These are phyloP conservation scores for Phasianus colchicus DNA, from an alignment of 2,113 vertebrate genomes.

Conservation along the genomic window DNA sequence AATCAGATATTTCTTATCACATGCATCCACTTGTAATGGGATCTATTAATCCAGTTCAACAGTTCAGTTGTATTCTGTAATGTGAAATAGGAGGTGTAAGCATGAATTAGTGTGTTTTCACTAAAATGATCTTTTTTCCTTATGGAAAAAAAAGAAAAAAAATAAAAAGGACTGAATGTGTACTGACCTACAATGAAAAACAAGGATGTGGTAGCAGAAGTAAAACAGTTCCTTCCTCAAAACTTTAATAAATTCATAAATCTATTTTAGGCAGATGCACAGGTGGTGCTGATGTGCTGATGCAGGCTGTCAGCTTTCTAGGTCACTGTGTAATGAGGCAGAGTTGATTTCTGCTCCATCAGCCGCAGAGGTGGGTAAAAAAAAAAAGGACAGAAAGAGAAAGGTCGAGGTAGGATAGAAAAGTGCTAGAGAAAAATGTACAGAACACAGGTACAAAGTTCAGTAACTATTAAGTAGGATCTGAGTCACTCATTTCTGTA, in stretches of 20 bases:
- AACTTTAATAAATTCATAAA: conserved; percentile 46
- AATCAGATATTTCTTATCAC: neutral
- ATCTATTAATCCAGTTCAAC: neutral
- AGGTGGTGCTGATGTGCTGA: conserved; percentile 58
- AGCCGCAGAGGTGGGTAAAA: neutral
- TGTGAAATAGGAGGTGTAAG: neutral
- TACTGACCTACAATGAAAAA: conserved; percentile 21
- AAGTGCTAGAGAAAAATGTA: neutral
- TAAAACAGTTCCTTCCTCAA: conserved; percentile 10
- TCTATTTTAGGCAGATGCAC: conserved; percentile 15
- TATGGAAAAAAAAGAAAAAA: neutral
- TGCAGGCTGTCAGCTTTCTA: conserved; percentile 38
- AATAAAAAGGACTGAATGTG: neutral
- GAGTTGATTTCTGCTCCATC: conserved; percentile 31
- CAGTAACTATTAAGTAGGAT: neutral
- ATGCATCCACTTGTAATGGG: neutral
- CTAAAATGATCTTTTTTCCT: neutral
- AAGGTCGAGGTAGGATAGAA: conserved; percentile 6
- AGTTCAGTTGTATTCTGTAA: conserved; percentile 4
- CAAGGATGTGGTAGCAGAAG: neutral
- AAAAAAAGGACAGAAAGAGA: conserved; percentile 34
- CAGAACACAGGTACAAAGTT: neutral
- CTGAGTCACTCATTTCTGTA: neutral
- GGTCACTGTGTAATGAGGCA: conserved; percentile 55
- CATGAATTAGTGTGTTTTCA: neutral